Conservation (phyloP, 1,140 invertebrate genomes). For the Camponotus pennsylvanicus region DNA sequence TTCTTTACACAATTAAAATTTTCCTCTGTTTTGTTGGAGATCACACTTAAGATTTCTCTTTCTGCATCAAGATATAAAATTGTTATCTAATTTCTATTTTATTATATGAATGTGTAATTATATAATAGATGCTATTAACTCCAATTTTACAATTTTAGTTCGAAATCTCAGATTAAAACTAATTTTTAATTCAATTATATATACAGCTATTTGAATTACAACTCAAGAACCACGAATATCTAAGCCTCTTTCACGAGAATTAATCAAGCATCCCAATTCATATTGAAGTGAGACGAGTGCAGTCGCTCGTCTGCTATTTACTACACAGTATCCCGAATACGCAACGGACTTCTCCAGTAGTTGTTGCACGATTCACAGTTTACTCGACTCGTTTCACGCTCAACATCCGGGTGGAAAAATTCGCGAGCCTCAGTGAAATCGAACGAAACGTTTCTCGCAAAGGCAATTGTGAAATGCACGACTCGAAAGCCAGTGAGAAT, state of each 20-base stretch:
- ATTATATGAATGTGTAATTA: neutral
- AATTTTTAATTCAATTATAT: conserved; percentile 33
- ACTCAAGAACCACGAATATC: conserved; percentile 14
- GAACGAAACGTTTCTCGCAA: conserved; percentile 36
- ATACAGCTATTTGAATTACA: conserved; percentile 22
- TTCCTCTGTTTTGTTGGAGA: neutral
- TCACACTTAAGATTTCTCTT: neutral
- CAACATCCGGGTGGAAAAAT: conserved; percentile 46
- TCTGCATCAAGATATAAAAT: neutral
- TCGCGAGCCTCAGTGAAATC: conserved; percentile 24
- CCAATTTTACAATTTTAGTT: conserved; percentile 38
- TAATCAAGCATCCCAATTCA: conserved; percentile 45
- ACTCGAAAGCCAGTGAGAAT: conserved; percentile 31
- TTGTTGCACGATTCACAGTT: conserved; percentile 24
- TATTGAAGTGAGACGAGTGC: conserved; percentile 5
- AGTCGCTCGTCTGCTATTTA: neutral
- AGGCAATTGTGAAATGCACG: conserved; percentile 31
- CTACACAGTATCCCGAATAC: neutral
- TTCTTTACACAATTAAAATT: neutral
- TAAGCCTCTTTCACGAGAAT: conserved; percentile 37
- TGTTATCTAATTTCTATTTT: neutral
- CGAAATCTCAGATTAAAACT: neutral
- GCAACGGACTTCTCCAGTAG: conserved; percentile 20
- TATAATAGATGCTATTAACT: neutral
- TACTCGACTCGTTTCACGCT: conserved; percentile 22